Evolutionary conservation across 2,113 vertebrate species (phyloP).

Genomic region (Ahaetulla prasina): DNA sequence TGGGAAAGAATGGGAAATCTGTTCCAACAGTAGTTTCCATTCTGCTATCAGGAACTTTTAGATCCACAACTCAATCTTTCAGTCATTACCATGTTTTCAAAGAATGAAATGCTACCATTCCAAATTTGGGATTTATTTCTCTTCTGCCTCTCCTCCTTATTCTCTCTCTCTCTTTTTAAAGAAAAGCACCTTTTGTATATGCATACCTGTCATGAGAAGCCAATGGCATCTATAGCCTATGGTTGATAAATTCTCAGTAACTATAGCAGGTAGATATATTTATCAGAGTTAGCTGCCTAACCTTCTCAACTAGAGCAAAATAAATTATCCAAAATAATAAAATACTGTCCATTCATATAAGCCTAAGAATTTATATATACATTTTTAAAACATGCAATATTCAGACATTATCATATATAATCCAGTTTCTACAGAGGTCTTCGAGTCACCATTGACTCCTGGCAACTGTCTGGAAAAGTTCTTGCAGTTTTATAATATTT

Average conservation of each 20-base stretch:
- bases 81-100: background rate
- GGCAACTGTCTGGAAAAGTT: background rate
- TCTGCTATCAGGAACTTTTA: background rate
- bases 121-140: background rate
- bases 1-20: background rate
- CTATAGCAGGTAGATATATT: background rate
- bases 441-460: background rate
- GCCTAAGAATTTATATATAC: too few species aligned
- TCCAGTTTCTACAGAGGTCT: background rate
- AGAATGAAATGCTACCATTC: background rate
- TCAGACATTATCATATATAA: background rate
- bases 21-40: background rate
- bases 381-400: background rate
- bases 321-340: background rate
- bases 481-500: background rate
- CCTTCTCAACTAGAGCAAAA: background rate
- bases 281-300: background rate
- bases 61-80: background rate
- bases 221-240: background rate
- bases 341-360: background rate
- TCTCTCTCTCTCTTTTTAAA: too few species aligned
- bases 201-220: background rate
- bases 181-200: background rate
- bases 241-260: background rate
- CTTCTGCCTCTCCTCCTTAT: background rate